Evolutionary conservation across 2,797 vertebrate species (phyloP).

Genomic region (Chrosomus eos): DNA sequence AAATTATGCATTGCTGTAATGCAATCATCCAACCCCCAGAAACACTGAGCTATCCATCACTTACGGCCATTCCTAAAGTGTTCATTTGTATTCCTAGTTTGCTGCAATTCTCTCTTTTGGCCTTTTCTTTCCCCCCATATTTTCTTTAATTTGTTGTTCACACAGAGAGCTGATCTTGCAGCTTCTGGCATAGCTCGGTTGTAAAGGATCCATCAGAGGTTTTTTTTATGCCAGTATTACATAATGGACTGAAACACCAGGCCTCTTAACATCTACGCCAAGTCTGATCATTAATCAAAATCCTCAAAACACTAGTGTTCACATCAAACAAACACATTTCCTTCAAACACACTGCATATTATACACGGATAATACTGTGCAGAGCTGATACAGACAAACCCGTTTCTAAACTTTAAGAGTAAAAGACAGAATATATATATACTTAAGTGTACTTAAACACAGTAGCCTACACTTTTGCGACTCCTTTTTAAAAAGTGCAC

Average conservation of each 20-base stretch:
- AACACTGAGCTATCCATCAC: slow-evolving; percentile 25
- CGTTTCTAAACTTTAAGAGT: too few relatives aligned
- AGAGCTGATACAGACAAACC: background rate
- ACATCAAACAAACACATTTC: slow-evolving; percentile 29
- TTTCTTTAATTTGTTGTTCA: slow-evolving; percentile 35
- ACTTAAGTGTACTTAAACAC: background rate
- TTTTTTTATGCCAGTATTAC: background rate
- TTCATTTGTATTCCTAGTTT: slow-evolving; percentile 48
- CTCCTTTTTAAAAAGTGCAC: background rate
- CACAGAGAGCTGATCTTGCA: slow-evolving; percentile 44
- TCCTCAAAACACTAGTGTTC: background rate
- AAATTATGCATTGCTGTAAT: slow-evolving; percentile 32
- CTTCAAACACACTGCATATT: background rate
- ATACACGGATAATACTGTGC: background rate
- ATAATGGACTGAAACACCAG: slow-evolving; percentile 17
- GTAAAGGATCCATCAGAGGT: slow-evolving; percentile 11
- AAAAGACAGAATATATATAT: background rate
- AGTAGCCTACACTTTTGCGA: too few relatives aligned
- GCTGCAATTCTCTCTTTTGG: slow-evolving; percentile 18
- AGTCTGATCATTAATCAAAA: slow-evolving; percentile 3
- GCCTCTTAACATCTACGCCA: background rate
- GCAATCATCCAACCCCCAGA: slow-evolving; percentile 11
- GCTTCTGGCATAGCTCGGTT: slow-evolving; percentile 22
- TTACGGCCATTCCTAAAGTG: slow-evolving; percentile 26
- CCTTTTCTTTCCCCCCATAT: slow-evolving; percentile 2